Conservation (phyloP, 2,113 vertebrate species). For the Chaenogobius annularis region DNA sequence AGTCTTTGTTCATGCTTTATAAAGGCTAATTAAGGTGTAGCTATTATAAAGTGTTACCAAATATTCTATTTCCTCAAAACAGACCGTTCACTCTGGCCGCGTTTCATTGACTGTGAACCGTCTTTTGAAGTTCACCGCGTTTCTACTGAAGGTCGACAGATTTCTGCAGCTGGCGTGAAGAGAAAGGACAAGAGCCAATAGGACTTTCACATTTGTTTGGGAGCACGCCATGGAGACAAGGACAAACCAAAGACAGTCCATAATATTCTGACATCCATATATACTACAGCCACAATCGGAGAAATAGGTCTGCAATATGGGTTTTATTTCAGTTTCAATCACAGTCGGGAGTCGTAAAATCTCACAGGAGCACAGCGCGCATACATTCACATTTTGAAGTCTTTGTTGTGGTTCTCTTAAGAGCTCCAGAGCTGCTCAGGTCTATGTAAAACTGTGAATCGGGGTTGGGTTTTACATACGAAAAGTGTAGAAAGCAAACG, state of each 20-base stretch:
- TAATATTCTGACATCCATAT: slow-evolving; percentile 21
- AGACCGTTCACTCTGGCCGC: too few relatives aligned
- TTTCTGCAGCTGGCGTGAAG: slow-evolving; percentile 29
- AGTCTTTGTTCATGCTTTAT: too few relatives aligned
- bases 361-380: slow-evolving; percentile 7
- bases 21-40: too few relatives aligned
- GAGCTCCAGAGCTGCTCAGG: neutral
- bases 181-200: slow-evolving; percentile 30
- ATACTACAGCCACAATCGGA: slow-evolving; percentile 11
- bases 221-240: slow-evolving; percentile 27
- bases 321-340: slow-evolving; percentile 19
- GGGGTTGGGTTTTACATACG: neutral
- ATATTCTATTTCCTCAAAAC: too few relatives aligned
- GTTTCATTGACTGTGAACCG: neutral
- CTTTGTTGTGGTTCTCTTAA: slow-evolving; percentile 30
- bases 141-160: slow-evolving; percentile 41
- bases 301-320: slow-evolving; percentile 6
- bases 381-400: neutral
- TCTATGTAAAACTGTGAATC: slow-evolving; percentile 6
- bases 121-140: slow-evolving; percentile 29
- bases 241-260: slow-evolving; percentile 27
- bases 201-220: slow-evolving; percentile 40
- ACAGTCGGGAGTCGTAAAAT: slow-evolving; percentile 29
- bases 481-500: neutral
- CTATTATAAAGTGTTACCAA: too few relatives aligned